These are phyloP conservation scores for Jordanella pulchra DNA, from an alignment of 2,797 vertebrate species.

Conservation along the genomic window DNA sequence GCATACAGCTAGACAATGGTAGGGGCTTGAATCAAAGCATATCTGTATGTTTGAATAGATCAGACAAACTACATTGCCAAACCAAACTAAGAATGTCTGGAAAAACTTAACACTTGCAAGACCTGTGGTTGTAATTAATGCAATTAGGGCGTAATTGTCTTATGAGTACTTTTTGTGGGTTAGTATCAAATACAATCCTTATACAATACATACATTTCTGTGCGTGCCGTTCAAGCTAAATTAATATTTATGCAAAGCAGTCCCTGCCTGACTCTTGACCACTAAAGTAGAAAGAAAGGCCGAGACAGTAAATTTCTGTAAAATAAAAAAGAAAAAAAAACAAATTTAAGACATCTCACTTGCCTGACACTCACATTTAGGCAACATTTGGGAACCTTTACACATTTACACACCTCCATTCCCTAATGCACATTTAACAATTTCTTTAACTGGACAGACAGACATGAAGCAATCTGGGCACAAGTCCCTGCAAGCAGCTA, in stretches of 20 bases:
- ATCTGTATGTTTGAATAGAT: neutral
- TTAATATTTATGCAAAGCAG: neutral
- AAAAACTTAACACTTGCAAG: no score
- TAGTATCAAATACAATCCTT: no score
- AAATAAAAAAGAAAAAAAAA: slow-evolving; percentile 17
- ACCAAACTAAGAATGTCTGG: no score
- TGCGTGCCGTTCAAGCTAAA: neutral
- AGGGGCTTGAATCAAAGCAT: neutral
- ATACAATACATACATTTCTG: no score
- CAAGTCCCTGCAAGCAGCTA: slow-evolving; percentile 73
- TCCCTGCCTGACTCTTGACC: slow-evolving; percentile 21
- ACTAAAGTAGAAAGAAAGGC: slow-evolving; percentile 22
- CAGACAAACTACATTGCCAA: no score
- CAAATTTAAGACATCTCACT: slow-evolving; percentile 23
- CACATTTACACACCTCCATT: slow-evolving; percentile 54
- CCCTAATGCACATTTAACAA: slow-evolving; percentile 45
- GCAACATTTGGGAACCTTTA: slow-evolving; percentile 18
- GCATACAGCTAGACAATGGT: neutral
- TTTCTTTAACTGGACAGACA: slow-evolving; percentile 66
- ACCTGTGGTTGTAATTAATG: no score
- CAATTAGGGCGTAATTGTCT: no score
- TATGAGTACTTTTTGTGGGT: no score
- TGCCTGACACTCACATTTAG: neutral
- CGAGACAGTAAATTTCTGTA: slow-evolving; percentile 19
- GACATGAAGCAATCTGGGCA: slow-evolving; percentile 61